phyloP scores from a whole-genome alignment of 2,113 vertebrate genomes.

The Uria lomvia region DNA sequence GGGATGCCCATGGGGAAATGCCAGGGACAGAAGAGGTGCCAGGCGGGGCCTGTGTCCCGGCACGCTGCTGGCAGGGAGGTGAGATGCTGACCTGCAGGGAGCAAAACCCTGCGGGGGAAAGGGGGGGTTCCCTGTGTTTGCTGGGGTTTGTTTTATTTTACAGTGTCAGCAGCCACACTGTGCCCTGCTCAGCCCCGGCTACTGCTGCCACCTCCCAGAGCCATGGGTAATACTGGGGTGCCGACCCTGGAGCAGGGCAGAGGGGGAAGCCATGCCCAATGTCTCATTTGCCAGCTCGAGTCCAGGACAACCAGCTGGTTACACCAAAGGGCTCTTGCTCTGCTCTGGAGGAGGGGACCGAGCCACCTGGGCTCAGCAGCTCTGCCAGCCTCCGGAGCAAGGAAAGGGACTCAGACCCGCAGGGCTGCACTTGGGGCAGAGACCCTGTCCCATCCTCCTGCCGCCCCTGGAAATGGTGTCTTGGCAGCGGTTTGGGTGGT shows the following conservation, averaged over 20 bases:
- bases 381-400: background rate
- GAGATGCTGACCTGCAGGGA: background rate
- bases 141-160: background rate
- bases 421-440: background rate
- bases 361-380: background rate
- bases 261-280: background rate
- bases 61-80: background rate
- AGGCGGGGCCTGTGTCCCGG: background rate
- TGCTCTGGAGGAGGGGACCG: background rate
- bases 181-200: background rate
- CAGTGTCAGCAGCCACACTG: background rate
- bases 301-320: background rate
- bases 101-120: background rate
- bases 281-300: background rate
- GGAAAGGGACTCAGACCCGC: background rate
- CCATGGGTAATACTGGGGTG: accelerated
- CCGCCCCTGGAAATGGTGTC: background rate
- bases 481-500: background rate
- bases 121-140: background rate
- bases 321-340: background rate
- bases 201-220: background rate
- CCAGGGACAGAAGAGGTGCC: background rate
- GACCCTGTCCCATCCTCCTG: background rate
- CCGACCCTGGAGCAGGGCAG: background rate
- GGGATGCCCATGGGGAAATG: background rate